Evolutionary conservation across 2,888 invertebrate genomes (phyloP), one percentile per base, ranked within the genome.

Genomic region (Aplocera efformata): DNA sequence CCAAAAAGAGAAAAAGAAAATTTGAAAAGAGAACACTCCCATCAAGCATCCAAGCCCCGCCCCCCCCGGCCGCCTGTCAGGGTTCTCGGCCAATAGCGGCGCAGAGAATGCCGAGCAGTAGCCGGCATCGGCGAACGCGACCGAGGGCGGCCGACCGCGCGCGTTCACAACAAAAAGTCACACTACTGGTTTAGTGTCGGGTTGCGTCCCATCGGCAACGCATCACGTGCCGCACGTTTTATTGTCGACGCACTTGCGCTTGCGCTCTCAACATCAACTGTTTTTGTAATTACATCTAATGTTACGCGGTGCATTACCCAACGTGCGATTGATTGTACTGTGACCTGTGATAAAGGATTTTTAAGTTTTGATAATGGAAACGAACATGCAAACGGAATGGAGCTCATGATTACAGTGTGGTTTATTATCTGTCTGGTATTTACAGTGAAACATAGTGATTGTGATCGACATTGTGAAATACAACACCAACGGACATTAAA

Each of bases 1-100:
- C 83, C 83, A 84, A 88, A 85, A 86, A 78, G 79, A 81, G 81
- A 84, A 86, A 86, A 86, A 83, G 81, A 81, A 83, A 81, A 84
- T 79, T 75, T 79, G 72, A 80, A 84, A 84, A 83, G 75, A 72
- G 82, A 81, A 83, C 84, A 81, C 86, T 74, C 88, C 84, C 88
- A 85, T 77, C 71, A 67, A 54, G 55, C 43, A 45, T 43, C 45
- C 41, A 56, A 47, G 66, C 68, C 56, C 79, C 84, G 76, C 85
- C 86, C 56, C 53, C 52, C 43, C 50, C 63, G 50, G 66, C 79
- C 79, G 79, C 81, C 81, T 63, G 76, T 47, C 53, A 42, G 26
- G 46, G 44, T 39, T n/a, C 31, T 48, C 61, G 32, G 46, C 79
- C 80, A 81, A 81, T 81, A 49, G 50, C 49, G 31, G 32, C 7